Base-by-base conservation (phyloP, 2,888 invertebrate genomes). In the Lamellibrachia columna region DNA sequence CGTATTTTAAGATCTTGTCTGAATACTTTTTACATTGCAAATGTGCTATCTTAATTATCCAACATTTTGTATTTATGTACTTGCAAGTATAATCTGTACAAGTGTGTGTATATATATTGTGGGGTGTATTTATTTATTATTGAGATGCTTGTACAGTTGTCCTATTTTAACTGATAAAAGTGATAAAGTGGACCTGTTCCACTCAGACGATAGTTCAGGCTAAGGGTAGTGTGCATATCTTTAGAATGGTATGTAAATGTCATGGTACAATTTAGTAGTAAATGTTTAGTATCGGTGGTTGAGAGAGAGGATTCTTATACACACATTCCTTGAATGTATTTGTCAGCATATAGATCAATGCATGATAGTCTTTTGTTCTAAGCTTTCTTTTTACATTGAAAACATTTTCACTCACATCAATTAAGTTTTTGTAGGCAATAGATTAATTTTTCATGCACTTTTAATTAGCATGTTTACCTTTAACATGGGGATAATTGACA, bases 41-140 rank as follows among this genome's bases (percentile, higher is more conserved):
- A 75, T 22, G 75, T 75, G 22, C 4, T 22, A 75, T 75, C 75
- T 55, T 75, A n/a, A 75, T 22, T 75, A 75, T 75, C n/a, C 22
- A 22, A 22, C 75, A 75, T n/a, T 75, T 15, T 75, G 58, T 15
- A 75, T 3, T 75, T 75, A 22, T 75, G 75, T 75, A 75, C 22
- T 75, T 75, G n/a, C 75, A 22, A 22, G n/a, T 75, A 75, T 75
- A 75, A 75, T 22, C 75, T 75, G 60, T 60, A 75, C 22, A 22
- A 75, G 22, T n/a, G 22, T 22, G 75, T 75, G 0, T 55, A n/a
- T 75, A 75, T 75, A 75, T 75, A 75, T 75, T 75, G 75, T 11
- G 75, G 75, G 75, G 22, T 75, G 75, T 75, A 75, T 75, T 75
- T 75, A 75, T 75, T 75, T 75, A 75, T 75, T 75, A 75, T 75